Conservation (phyloP, 2,888 invertebrate genomes). For the Tortrix viridana region DNA sequence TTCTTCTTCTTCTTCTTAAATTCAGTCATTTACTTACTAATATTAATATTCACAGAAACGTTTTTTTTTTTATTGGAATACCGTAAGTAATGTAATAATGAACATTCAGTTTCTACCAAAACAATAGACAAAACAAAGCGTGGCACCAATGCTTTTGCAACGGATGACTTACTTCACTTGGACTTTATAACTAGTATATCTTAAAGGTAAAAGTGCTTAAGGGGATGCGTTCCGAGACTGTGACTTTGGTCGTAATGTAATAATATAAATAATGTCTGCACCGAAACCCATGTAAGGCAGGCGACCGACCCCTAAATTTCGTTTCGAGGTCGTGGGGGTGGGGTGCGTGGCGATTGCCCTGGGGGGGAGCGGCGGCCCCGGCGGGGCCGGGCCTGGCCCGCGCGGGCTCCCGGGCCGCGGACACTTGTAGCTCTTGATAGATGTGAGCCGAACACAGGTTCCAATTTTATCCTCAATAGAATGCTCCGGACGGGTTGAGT, state of each 20-base stretch:
- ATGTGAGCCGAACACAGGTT: slow-evolving; percentile 29
- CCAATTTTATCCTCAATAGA: slow-evolving; percentile 40
- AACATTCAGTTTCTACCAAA: too few species aligned
- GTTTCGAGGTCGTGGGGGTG: slow-evolving; percentile 35
- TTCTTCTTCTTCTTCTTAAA: too few species aligned
- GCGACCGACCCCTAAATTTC: slow-evolving; percentile 38
- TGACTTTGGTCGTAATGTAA: not conserved
- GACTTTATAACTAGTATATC: not conserved
- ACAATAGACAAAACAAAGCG: too few species aligned
- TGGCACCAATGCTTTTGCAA: too few species aligned
- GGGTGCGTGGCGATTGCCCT: slow-evolving; percentile 2
- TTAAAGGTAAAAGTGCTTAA: not conserved
- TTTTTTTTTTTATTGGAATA: too few species aligned
- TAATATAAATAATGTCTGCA: slow-evolving; percentile 28
- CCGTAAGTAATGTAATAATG: too few species aligned
- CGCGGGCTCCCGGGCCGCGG: slow-evolving; percentile 20
- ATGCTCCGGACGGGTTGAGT: slow-evolving; percentile 28
- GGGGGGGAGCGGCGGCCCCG: not conserved
- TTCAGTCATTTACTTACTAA: too few species aligned
- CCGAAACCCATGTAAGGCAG: slow-evolving; percentile 32
- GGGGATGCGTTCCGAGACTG: not conserved
- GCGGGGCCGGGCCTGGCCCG: slow-evolving; percentile 20
- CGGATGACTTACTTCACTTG: too few species aligned
- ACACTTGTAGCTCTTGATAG: slow-evolving; percentile 45
- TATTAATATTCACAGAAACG: too few species aligned